Percentiles rank a stretch among this genome's conserved stretches.
Conservation (phyloP, 2,113 vertebrate species). For the Hipposideros armiger region DNA sequence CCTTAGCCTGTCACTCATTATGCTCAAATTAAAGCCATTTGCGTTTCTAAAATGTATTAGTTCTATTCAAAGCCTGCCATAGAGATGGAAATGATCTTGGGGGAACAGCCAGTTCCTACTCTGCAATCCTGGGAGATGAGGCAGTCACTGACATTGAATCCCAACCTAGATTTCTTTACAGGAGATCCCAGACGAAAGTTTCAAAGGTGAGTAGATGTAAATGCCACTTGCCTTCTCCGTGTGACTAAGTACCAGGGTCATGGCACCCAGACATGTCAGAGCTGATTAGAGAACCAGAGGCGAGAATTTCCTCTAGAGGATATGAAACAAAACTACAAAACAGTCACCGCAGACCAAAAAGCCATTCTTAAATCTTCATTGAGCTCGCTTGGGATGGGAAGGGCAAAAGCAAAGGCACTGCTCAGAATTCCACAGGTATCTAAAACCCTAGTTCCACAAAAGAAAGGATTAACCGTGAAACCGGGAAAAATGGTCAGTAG, state of each 20-base stretch:
- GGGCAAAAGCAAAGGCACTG: neutral
- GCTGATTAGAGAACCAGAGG: neutral
- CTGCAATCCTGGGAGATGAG: neutral
- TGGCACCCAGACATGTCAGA: neutral
- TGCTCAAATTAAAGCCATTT: constrained; percentile 39
- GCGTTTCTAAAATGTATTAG: constrained; percentile 58
- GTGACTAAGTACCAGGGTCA: neutral
- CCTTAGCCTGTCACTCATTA: neutral
- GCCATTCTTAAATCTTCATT: neutral
- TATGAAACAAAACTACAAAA: neutral
- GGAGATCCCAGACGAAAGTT: constrained; percentile 2
- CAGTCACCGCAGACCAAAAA: neutral
- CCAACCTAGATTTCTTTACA: constrained; percentile 6
- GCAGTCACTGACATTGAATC: neutral
- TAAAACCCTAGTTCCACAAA: neutral
- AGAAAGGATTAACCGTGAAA: neutral
- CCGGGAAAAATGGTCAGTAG: neutral
- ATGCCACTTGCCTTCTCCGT: neutral
- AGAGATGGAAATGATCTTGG: constrained; percentile 49
- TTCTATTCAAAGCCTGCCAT: constrained; percentile 36
- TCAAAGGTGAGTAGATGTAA: neutral
- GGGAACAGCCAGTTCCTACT: constrained; percentile 15
- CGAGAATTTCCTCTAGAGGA: neutral
- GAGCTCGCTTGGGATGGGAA: neutral
- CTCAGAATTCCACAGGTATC: neutral